Percentiles rank a stretch among this genome's conserved stretches.
Evolutionary conservation across 2,113 vertebrate genomes (phyloP).

Genomic region (Merops nubicus): DNA sequence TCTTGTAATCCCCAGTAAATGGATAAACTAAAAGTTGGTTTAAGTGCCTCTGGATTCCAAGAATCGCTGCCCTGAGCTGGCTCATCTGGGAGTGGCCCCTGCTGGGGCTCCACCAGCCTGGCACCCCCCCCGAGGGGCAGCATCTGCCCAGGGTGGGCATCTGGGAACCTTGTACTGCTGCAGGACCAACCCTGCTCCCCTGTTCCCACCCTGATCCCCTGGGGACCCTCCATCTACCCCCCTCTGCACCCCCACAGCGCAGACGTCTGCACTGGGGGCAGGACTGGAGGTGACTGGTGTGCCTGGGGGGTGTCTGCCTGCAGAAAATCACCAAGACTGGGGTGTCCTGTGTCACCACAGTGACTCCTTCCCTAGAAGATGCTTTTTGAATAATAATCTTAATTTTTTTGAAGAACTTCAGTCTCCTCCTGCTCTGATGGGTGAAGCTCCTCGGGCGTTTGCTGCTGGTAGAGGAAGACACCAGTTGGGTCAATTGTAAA

Average conservation of each 20-base stretch:
- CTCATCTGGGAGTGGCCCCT: background rate
- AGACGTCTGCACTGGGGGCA: too few relatives aligned
- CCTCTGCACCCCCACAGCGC: background rate
- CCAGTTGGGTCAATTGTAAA: background rate
- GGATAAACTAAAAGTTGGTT: background rate
- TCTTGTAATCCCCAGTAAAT: background rate
- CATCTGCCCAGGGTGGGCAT: background rate
- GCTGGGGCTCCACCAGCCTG: background rate
- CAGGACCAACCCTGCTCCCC: background rate
- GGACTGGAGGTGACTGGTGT: background rate
- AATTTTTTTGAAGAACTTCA: background rate
- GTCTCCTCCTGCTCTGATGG: background rate
- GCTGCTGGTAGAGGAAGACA: conserved; percentile 32
- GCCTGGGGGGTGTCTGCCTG: accelerated
- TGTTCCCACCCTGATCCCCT: background rate
- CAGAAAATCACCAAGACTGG: background rate
- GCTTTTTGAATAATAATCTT: background rate
- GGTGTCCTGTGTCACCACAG: conserved; percentile 61
- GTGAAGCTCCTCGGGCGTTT: background rate
- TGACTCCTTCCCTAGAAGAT: background rate
- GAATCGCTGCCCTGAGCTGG: conserved; percentile 16
- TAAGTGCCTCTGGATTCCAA: conserved; percentile 70
- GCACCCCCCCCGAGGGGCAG: background rate
- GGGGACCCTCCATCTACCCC: background rate
- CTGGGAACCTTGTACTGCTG: background rate